phyloP scores from a whole-genome alignment of 2,888 invertebrate species.

The Unio pictorum region DNA sequence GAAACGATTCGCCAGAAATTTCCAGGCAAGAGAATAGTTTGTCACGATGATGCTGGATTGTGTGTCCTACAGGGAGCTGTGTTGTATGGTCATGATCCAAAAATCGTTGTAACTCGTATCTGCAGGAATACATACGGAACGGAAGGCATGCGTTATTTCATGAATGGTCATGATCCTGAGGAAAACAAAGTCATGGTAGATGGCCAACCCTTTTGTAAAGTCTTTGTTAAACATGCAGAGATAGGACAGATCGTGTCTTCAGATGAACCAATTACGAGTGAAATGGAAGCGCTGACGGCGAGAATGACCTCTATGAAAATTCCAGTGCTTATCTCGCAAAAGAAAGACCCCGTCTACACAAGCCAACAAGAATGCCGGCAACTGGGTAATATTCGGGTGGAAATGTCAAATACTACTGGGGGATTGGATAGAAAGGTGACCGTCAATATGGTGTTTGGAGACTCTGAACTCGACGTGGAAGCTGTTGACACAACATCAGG shows the following conservation, averaged over 20 bases:
- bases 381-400: constrained; percentile 16
- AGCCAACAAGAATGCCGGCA: constrained; percentile 8
- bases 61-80: constrained; percentile 19
- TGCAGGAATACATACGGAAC: constrained; percentile 15
- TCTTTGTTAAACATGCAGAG: constrained; percentile 12
- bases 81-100: constrained; percentile 15
- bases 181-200: constrained; percentile 4
- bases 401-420: constrained; percentile 17
- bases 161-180: constrained; percentile 10
- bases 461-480: constrained; percentile 16
- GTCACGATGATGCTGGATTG: constrained; percentile 14
- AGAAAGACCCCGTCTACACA: constrained; percentile 10
- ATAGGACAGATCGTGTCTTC: constrained; percentile 8
- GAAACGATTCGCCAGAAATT: constrained; percentile 4
- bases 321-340: constrained; percentile 6
- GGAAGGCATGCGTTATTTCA: constrained; percentile 8
- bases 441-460: constrained; percentile 16
- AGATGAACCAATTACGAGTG: constrained; percentile 10
- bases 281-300: constrained; percentile 10
- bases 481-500: constrained; percentile 11
- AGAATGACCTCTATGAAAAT: constrained; percentile 19
- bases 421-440: constrained; percentile 17
- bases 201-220: constrained; percentile 15
- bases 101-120: constrained; percentile 12
- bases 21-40: constrained; percentile 4